Evolutionary conservation across 2,797 vertebrate species (phyloP).

Genomic region (Schizopygopsis pylzovi): DNA sequence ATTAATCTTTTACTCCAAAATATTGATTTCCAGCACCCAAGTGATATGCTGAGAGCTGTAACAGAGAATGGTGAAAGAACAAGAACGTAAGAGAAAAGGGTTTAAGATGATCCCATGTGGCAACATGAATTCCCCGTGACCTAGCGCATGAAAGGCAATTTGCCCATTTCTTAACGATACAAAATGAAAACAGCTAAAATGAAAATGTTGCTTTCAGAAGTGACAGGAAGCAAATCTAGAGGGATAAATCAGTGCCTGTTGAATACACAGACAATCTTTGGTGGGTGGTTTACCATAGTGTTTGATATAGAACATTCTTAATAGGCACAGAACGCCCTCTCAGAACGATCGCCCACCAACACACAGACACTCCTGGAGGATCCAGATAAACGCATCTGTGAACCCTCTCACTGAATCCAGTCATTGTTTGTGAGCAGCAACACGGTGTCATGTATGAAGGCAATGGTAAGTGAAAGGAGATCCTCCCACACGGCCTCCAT

Average conservation of each 20-base stretch:
- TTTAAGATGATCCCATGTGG: neutral
- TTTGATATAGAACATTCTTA: slow-evolving; percentile 37
- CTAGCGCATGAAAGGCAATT: slow-evolving; percentile 11
- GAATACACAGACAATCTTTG: slow-evolving; percentile 14
- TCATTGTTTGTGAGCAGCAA: slow-evolving; percentile 40
- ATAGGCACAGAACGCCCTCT: slow-evolving; percentile 25
- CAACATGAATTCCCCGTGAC: slow-evolving; percentile 41
- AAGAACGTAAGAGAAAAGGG: neutral
- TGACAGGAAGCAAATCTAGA: slow-evolving; percentile 22
- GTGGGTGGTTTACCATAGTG: slow-evolving; percentile 35
- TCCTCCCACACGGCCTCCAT: slow-evolving; percentile 51
- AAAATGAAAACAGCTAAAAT: slow-evolving; percentile 13
- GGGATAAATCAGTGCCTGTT: slow-evolving; percentile 43
- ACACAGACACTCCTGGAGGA: slow-evolving; percentile 36
- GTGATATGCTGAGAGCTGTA: neutral
- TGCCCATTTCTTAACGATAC: neutral
- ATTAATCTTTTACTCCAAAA: neutral
- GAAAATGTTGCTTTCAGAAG: slow-evolving; percentile 30
- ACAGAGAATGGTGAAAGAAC: neutral
- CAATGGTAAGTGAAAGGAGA: slow-evolving; percentile 43
- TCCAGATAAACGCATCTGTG: slow-evolving; percentile 49
- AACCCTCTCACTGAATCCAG: slow-evolving; percentile 38
- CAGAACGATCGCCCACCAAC: slow-evolving; percentile 42
- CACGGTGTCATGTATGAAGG: slow-evolving; percentile 42
- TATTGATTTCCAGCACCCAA: neutral